Evolutionary conservation across 2,797 vertebrate species (phyloP), one percentile per base, ranked within the genome.

Genomic region (Sciaenops ocellatus): DNA sequence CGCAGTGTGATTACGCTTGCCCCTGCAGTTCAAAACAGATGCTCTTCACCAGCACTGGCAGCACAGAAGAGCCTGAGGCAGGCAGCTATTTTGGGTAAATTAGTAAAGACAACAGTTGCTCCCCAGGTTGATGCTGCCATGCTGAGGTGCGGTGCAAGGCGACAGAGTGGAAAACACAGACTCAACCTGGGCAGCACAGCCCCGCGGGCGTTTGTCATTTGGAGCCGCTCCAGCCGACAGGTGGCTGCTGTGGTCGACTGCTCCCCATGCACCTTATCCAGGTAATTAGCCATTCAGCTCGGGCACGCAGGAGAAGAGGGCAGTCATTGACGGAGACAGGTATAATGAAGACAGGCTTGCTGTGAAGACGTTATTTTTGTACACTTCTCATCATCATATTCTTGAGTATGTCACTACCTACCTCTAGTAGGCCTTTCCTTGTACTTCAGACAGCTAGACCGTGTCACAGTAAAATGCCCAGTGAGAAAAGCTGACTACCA

Each of bases 101-200:
- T 91, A 92, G 87, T 90, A 92, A 93, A 94, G 92, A 94, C 89
- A 92, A 93, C 91, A 94, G 90, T 90, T 88, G 91, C 90, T 94
- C 90, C 85, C 90, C 86, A 87, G 89, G 90, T 90, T 90, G 90
- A 89, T 64, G 85, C 91, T 90, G 92, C 91, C 92, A 91, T 64
- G 80, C 87, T 82, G 89, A 86, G 91, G 79, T 82, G 89, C 67
- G 78, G 89, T 67, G 86, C 87, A 78, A 92, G 90, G 90, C 89
- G 82, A 91, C 90, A 87, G 93, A 90, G 91, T 87, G 87, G 93
- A 93, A 93, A 92, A 87, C 87, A 87, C 84, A 89, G 90, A 86
- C 88, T 87, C 85, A 87, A 88, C 92, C 86, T 73, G 78, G 89
- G 92, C 87, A 82, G 87, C 88, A 65, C 83, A 66, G 82, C 85